A percentile compares a stretch with the other conserved stretches of the same genome.
These are phyloP conservation scores for Oreochromis niloticus DNA, from an alignment of 2,113 vertebrate genomes.

Conservation along the genomic window DNA sequence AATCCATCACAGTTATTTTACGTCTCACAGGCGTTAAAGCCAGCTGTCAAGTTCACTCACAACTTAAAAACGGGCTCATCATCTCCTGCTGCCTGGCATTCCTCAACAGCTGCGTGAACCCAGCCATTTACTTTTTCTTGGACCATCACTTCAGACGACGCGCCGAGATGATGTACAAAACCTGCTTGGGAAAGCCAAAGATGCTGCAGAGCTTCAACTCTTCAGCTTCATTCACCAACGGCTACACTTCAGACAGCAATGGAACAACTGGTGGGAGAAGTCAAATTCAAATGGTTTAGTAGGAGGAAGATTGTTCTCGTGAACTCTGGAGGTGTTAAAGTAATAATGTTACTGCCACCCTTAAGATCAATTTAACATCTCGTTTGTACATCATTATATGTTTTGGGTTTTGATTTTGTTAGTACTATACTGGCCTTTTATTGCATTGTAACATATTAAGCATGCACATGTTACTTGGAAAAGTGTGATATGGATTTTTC, in stretches of 20 bases:
- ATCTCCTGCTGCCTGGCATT: conserved; percentile 81
- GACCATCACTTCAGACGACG: conserved; percentile 77
- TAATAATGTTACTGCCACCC: neutral
- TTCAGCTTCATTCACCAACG: conserved; percentile 47
- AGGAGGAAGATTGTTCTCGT: neutral
- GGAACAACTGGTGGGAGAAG: conserved; percentile 29
- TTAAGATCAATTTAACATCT: neutral
- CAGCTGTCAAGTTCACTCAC: neutral
- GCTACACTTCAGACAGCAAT: conserved; percentile 49
- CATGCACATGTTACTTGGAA: neutral
- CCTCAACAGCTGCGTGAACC: conserved; percentile 83
- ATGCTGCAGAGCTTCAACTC: conserved; percentile 10
- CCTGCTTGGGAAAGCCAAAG: conserved; percentile 16
- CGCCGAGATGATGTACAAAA: neutral
- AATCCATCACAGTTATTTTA: conserved; percentile 50
- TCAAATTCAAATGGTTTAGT: conserved; percentile 15
- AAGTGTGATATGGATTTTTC: neutral
- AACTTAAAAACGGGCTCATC: conserved; percentile 44
- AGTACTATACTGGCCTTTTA: neutral
- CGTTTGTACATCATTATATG: neutral
- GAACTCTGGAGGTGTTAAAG: neutral
- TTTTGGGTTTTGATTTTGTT: neutral
- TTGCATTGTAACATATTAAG: neutral
- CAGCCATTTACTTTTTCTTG: conserved; percentile 79
- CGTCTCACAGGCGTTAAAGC: neutral